Percentiles rank a stretch among this genome's conserved stretches.
Conservation (phyloP, 2,113 vertebrate genomes). For the Perca fluviatilis region DNA sequence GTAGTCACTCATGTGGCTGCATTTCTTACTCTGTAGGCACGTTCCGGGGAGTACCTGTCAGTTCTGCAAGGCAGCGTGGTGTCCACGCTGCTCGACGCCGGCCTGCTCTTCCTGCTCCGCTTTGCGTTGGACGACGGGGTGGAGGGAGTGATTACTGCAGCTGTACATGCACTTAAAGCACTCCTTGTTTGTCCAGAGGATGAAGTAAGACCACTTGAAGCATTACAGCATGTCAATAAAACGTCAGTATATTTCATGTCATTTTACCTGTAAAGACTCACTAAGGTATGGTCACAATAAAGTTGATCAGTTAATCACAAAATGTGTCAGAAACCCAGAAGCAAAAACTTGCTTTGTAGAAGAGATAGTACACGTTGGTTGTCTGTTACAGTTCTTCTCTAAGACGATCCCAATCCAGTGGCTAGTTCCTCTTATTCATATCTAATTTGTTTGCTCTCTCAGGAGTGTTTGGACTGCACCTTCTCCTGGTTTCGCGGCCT, state of each 20-base stretch:
- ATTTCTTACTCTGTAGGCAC: constrained; percentile 81
- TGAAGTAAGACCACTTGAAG: constrained; percentile 85
- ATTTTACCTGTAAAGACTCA: not conserved
- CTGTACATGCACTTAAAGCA: constrained; percentile 86
- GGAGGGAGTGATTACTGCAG: constrained; percentile 90
- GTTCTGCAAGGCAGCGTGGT: constrained; percentile 87
- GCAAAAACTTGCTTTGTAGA: not conserved
- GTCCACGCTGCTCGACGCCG: constrained; percentile 92
- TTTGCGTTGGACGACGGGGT: constrained; percentile 93
- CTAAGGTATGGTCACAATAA: not conserved
- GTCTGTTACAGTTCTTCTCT: not conserved
- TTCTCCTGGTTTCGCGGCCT: constrained; percentile 94
- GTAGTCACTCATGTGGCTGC: not conserved
- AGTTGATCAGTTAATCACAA: not conserved
- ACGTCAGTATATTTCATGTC: not conserved
- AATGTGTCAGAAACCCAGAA: not conserved
- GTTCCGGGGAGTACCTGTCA: constrained; percentile 86
- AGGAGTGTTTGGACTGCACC: constrained; percentile 92
- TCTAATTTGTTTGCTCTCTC: not conserved
- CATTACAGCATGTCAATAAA: not conserved
- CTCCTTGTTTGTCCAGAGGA: constrained; percentile 91
- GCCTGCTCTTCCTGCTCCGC: constrained; percentile 94
- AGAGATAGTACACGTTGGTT: not conserved
- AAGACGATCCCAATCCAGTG: not conserved
- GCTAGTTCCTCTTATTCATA: not conserved